A percentile compares a stretch with the other conserved stretches of the same genome.
Evolutionary conservation across 2,888 invertebrate genomes (phyloP).

Genomic region (Chamaedrilus cognettii): DNA sequence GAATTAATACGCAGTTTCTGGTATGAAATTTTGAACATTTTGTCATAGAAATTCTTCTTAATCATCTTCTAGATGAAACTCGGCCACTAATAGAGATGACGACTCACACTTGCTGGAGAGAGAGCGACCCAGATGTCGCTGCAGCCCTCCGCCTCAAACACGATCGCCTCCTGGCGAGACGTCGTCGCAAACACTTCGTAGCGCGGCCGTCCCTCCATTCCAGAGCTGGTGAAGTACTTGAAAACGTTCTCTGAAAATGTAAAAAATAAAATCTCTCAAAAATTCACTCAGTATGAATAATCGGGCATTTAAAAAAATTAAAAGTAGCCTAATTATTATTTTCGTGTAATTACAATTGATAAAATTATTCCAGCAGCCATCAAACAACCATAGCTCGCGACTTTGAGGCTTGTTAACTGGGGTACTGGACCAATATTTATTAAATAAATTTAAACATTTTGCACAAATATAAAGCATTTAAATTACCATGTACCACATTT

Average conservation of each 20-base stretch:
- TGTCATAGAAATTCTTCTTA: too few species aligned
- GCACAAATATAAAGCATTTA: too few species aligned
- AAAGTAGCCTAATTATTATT: too few species aligned
- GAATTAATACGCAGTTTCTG: too few species aligned
- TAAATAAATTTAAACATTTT: too few species aligned
- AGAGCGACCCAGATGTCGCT: conserved; percentile 13
- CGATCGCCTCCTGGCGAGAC: background rate
- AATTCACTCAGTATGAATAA: too few species aligned
- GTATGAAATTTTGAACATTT: too few species aligned
- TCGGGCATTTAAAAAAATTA: too few species aligned
- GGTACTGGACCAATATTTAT: background rate
- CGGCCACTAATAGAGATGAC: background rate
- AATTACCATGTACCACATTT: too few species aligned
- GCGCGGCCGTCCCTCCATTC: background rate
- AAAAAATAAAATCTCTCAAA: background rate
- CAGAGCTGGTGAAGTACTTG: conserved; percentile 3
- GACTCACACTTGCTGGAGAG: background rate
- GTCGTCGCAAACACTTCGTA: conserved; percentile 8
- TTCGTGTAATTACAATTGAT: too few species aligned
- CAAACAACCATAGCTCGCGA: background rate
- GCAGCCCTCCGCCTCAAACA: conserved; percentile 1
- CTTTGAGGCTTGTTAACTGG: background rate
- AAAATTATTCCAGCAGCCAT: too few species aligned
- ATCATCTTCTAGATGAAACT: background rate
- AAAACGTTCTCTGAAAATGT: conserved; percentile 10